These are phyloP conservation scores for Astreopora myriophthalma DNA, from an alignment of 64 coral and sea anemone genomes.

Conservation along the genomic window DNA sequence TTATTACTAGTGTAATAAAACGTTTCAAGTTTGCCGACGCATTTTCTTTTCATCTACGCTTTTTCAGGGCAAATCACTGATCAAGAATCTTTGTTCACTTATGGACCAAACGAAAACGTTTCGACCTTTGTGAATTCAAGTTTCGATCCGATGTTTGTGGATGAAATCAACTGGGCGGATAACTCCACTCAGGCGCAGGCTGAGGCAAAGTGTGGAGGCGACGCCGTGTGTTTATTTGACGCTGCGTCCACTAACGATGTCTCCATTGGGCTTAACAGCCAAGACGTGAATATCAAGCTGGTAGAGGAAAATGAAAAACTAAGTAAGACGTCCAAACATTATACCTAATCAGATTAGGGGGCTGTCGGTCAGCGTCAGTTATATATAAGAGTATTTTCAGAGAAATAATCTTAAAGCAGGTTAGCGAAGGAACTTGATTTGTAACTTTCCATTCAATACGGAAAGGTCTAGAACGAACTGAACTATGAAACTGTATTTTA, in stretches of 20 bases:
- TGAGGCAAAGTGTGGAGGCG: background rate
- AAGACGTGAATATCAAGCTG: background rate
- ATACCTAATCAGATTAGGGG: no score
- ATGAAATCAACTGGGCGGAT: slow-evolving; percentile 7
- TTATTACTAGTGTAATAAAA: no score
- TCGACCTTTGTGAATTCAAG: slow-evolving; percentile 20
- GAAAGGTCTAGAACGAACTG: no score
- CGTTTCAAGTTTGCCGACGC: no score
- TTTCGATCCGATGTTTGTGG: slow-evolving; percentile 42
- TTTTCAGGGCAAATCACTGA: slow-evolving; percentile 36
- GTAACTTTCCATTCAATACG: background rate
- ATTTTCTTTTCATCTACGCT: background rate
- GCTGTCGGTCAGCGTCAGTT: no score
- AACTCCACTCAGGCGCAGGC: background rate
- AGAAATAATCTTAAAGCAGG: no score
- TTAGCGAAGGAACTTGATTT: no score
- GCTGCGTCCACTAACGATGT: slow-evolving; percentile 40
- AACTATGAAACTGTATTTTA: no score
- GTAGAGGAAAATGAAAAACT: slow-evolving; percentile 24
- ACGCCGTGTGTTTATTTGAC: slow-evolving; percentile 31
- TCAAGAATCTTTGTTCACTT: slow-evolving; percentile 23
- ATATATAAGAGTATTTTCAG: no score
- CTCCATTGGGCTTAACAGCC: slow-evolving; percentile 11
- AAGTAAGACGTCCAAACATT: background rate
- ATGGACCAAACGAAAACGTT: background rate